A percentile compares a stretch with the other conserved stretches of the same genome.
Conservation (phyloP, 2,888 invertebrate species). For the Epinotia demarniana region DNA sequence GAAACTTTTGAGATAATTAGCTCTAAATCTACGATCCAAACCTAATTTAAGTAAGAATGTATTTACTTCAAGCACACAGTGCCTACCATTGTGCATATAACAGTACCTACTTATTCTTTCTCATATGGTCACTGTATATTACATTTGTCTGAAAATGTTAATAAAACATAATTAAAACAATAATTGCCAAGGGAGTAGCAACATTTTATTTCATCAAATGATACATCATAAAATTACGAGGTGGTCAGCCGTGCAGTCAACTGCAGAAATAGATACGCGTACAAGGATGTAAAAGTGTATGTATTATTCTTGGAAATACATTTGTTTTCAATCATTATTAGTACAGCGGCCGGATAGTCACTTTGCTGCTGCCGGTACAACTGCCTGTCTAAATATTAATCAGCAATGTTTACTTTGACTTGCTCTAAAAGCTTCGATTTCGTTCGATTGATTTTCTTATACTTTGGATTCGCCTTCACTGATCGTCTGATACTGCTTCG, state of each 20-base stretch:
- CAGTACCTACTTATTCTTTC: no score
- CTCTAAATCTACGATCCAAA: no score
- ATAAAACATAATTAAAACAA: not conserved
- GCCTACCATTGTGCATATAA: not conserved
- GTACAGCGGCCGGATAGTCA: no score
- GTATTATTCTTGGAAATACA: no score
- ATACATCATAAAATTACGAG: constrained; percentile 6
- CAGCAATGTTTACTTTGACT: constrained; percentile 76
- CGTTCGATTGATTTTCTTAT: constrained; percentile 78
- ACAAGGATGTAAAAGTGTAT: no score
- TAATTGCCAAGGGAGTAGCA: not conserved
- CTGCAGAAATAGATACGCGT: no score
- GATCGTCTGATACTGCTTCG: constrained; percentile 77
- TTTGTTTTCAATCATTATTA: no score
- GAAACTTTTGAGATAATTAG: no score
- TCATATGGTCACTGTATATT: not conserved
- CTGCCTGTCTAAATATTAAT: constrained; percentile 54
- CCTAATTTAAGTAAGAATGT: no score
- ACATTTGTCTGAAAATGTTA: not conserved
- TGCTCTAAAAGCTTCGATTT: constrained; percentile 79
- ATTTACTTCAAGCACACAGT: no score
- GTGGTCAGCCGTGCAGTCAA: no score
- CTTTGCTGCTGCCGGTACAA: no score
- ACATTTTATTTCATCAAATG: constrained; percentile 18
- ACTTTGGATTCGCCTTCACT: constrained; percentile 81